Percentiles rank a stretch among this genome's conserved stretches.
phyloP scores from a whole-genome alignment of 1,140 invertebrate genomes.

The Reticulitermes speratus region DNA sequence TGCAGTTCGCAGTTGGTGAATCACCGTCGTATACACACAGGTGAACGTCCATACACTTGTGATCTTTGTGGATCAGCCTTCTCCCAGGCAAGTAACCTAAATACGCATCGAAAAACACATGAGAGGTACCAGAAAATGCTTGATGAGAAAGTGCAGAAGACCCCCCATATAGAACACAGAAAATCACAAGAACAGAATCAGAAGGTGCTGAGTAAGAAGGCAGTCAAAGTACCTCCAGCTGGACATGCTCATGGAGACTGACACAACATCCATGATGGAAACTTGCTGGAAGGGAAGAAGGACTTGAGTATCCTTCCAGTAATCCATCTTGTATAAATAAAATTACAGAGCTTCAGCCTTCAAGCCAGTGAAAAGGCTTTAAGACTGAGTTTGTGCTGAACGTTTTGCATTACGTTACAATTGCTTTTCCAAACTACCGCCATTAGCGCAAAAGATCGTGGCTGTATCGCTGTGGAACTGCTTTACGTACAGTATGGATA shows the following conservation, averaged over 20 bases:
- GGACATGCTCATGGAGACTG: not conserved
- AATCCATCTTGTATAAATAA: not conserved
- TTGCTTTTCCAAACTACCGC: too few species aligned
- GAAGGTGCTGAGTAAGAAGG: not conserved
- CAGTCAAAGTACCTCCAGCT: not conserved
- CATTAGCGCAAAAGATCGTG: too few species aligned
- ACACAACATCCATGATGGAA: not conserved
- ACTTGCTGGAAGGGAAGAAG: not conserved
- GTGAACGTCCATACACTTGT: not conserved
- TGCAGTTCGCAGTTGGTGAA: constrained; percentile 14
- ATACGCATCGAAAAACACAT: not conserved
- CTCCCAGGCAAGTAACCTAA: not conserved
- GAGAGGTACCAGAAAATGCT: constrained; percentile 8
- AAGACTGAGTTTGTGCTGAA: too few species aligned
- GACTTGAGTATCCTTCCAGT: constrained; percentile 5
- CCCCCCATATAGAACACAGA: not conserved
- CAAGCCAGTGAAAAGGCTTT: too few species aligned
- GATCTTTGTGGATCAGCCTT: not conserved
- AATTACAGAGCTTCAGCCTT: not conserved
- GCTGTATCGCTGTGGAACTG: too few species aligned
- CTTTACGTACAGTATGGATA: too few species aligned
- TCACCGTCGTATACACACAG: not conserved
- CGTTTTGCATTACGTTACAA: too few species aligned
- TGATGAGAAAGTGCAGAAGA: not conserved
- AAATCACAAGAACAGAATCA: not conserved